phyloP scores from a whole-genome alignment of 2,888 invertebrate genomes.

The Agonopterix alstromeriana region DNA sequence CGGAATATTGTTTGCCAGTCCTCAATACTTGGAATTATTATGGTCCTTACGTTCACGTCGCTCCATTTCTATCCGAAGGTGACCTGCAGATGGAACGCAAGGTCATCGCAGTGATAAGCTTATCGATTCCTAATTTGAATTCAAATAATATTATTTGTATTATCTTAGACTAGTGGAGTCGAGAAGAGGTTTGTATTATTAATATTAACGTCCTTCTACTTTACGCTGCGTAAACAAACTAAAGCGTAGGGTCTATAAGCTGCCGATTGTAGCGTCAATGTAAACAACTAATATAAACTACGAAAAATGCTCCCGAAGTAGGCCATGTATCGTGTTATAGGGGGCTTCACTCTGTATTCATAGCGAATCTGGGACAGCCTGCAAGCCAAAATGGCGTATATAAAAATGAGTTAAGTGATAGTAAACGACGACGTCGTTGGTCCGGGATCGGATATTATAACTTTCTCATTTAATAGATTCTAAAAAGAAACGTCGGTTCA shows the following conservation, averaged over 20 bases:
- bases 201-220: neutral
- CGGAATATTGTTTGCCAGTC: conserved; percentile 15
- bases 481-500: conserved; percentile 34
- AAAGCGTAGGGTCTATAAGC: neutral
- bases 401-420: conserved; percentile 71
- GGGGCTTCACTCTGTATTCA: conserved; percentile 53
- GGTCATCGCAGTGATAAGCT: too few relatives aligned
- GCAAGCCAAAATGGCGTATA: conserved; percentile 58
- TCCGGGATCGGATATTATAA: conserved; percentile 46
- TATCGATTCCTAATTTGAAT: too few relatives aligned
- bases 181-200: too few relatives aligned
- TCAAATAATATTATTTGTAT: too few relatives aligned
- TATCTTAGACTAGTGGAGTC: too few relatives aligned
- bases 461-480: conserved; percentile 52
- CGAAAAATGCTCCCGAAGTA: conserved; percentile 38
- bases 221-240: neutral
- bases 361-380: conserved; percentile 55
- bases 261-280: conserved; percentile 19
- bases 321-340: conserved; percentile 55
- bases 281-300: conserved; percentile 38
- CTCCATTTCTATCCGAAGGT: too few relatives aligned
- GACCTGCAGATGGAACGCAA: too few relatives aligned
- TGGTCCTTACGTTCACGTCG: too few relatives aligned
- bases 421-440: conserved; percentile 45
- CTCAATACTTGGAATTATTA: too few relatives aligned